A percentile compares a stretch with the other conserved stretches of the same genome.
Evolutionary conservation across 2,797 vertebrate genomes (phyloP).

Genomic region (Hippocampus kuda): DNA sequence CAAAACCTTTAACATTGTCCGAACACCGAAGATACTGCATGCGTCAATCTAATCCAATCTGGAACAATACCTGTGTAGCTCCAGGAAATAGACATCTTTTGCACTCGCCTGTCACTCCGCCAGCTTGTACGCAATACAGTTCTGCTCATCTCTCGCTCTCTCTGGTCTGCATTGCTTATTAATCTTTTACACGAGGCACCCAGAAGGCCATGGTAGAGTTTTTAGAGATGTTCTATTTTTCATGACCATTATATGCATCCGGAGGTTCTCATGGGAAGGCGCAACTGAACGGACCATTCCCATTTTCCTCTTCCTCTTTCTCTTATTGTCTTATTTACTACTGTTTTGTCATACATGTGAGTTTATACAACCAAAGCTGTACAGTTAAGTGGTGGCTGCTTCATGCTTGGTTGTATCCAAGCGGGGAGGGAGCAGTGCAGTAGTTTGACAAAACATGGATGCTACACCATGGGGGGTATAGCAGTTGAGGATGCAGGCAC

Average conservation of each 20-base stretch:
- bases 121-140: background rate
- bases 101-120: background rate
- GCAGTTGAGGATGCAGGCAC: background rate
- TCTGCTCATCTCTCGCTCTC: slow-evolving; percentile 3
- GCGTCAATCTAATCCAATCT: slow-evolving; percentile 4
- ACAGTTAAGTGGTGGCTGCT: slow-evolving; percentile 13
- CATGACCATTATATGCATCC: slow-evolving; percentile 58
- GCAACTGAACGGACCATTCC: background rate
- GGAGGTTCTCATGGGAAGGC: slow-evolving; percentile 25
- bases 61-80: slow-evolving; percentile 11
- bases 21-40: slow-evolving; percentile 2
- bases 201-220: slow-evolving; percentile 40
- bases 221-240: slow-evolving; percentile 59
- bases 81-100: slow-evolving; percentile 16
- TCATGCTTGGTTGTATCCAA: slow-evolving; percentile 27
- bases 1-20: slow-evolving; percentile 8
- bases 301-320: background rate
- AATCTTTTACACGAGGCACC: slow-evolving; percentile 59
- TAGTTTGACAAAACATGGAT: slow-evolving; percentile 6
- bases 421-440: slow-evolving; percentile 1
- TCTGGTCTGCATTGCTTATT: slow-evolving; percentile 18
- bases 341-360: background rate
- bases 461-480: slow-evolving; percentile 7
- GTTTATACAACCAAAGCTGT: slow-evolving; percentile 6
- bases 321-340: background rate